Base-by-base conservation (phyloP, 2,888 invertebrate genomes). In the Hofmannophila pseudospretella region DNA sequence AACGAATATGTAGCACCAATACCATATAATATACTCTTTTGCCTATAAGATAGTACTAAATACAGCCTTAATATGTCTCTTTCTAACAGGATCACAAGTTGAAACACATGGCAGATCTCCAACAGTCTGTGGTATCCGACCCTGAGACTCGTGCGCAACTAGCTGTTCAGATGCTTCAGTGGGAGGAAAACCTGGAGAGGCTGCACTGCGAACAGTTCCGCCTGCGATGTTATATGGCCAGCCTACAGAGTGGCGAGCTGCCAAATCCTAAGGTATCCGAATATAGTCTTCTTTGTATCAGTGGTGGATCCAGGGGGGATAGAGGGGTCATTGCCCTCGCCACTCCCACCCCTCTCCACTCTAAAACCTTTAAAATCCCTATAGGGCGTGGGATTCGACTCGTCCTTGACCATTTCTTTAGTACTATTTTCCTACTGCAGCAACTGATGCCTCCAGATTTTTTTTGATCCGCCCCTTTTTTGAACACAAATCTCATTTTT, bases 251-350 rank as follows among this genome's bases (percentile, higher is more conserved):
- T 64, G 96, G 96, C 46, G 98, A 98, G 85, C 89, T 98, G 54
- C 98, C 98, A 41, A 98, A 98, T 88, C 98, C 98, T 33, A 98
- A 98, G 93, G 98, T 97, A 87, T n/a, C n/a, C n/a, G n/a, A n/a
- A n/a, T n/a, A n/a, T n/a, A n/a, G n/a, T n/a, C n/a, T n/a, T n/a
- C n/a, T n/a, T n/a, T n/a, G n/a, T n/a, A n/a, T n/a, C n/a, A n/a
- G n/a, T n/a, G n/a, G n/a, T n/a, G n/a, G n/a, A n/a, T n/a, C n/a
- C n/a, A n/a, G n/a, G n/a, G n/a, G n/a, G n/a, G n/a, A n/a, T n/a
- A n/a, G n/a, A n/a, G n/a, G n/a, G n/a, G n/a, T n/a, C n/a, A n/a
- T n/a, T n/a, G n/a, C n/a, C n/a, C n/a, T n/a, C n/a, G n/a, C n/a
- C n/a, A n/a, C n/a, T n/a, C n/a, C n/a, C n/a, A n/a, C n/a, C n/a